Evolutionary conservation across 2,888 invertebrate genomes (phyloP), one percentile per base, ranked within the genome.

Genomic region (Hirtodrosophila alboralis): DNA sequence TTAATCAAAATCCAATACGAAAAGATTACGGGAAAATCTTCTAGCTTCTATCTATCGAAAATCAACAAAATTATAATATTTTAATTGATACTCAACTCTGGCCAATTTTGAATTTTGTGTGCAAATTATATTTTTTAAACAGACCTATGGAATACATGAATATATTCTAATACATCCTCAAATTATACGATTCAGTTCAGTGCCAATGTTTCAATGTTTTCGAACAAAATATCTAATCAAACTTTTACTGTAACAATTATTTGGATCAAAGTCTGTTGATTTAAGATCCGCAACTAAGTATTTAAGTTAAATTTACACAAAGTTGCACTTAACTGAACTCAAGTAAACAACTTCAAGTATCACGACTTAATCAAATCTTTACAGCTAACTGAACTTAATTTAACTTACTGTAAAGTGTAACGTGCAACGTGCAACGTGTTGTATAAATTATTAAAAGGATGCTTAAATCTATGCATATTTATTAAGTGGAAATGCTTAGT

Each of bases 401-500:
- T 44, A 57, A 51, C 43, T 49, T 26, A 9, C n/a, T 12, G n/a
- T 41, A n/a, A 26, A 9, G 56, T 18, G 3, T 9, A 26, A 41
- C 36, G 8, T 18, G 47, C 18, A 18, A 37, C 48, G 27, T 45
- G 44, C 52, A 23, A 28, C 14, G 45, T 31, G 47, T 13, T 23
- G 37, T 31, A 54, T 38, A 26, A 28, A 56, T 28, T 47, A 56
- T 47, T 26, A 43, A 34, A 41, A 34, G 33, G 10, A 34, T 14
- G 21, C 57, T 58, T 56, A 45, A 51, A 14, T 30, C 33, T 37
- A 48, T 30, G 52, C 37, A 65, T 65, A 66, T 34, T 40, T 66
- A 52, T 41, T 14, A 33, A 31, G n/a, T 45, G 12, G n/a, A 8
- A 40, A 33, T 3, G 34, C 12, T 13, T 41, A 6, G 18, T 26